A percentile compares a stretch with the other conserved stretches of the same genome.
Evolutionary conservation across 2,888 invertebrate genomes (phyloP).

Genomic region (Cheilosia impressa): DNA sequence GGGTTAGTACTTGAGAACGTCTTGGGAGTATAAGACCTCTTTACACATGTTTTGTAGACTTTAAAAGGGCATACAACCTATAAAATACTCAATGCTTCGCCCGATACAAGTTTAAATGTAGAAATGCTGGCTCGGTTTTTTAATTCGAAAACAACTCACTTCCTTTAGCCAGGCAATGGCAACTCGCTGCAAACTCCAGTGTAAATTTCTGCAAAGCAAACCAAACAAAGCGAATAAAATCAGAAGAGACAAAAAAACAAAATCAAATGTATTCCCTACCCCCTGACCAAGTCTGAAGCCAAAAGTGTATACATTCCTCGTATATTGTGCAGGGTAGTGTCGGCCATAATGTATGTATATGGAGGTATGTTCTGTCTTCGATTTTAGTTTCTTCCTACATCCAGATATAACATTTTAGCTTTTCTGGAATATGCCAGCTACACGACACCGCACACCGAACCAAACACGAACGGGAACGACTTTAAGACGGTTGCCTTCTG

Average conservation of each 20-base stretch:
- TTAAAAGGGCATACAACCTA: no score
- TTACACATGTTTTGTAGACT: no score
- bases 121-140: no score
- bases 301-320: constrained; percentile 35
- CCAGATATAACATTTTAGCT: constrained; percentile 28
- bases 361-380: background rate
- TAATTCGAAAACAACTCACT: background rate
- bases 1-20: no score
- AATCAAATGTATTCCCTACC: constrained; percentile 14
- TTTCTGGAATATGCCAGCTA: constrained; percentile 25
- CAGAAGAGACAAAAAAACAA: background rate
- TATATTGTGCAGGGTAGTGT: constrained; percentile 33
- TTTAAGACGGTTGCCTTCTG: constrained; percentile 12
- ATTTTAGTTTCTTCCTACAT: constrained; percentile 24
- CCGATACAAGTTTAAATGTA: no score
- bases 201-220: constrained; percentile 1
- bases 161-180: constrained; percentile 11
- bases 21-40: no score
- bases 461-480: constrained; percentile 29
- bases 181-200: constrained; percentile 6
- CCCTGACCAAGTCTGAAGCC: background rate
- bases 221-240: constrained; percentile 11
- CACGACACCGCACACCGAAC: constrained; percentile 24
- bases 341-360: constrained; percentile 9
- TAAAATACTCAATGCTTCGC: no score